Evolutionary conservation across 1,140 invertebrate species (phyloP), one percentile per base, ranked within the genome.

Genomic region (Zaprionus davidi): DNA sequence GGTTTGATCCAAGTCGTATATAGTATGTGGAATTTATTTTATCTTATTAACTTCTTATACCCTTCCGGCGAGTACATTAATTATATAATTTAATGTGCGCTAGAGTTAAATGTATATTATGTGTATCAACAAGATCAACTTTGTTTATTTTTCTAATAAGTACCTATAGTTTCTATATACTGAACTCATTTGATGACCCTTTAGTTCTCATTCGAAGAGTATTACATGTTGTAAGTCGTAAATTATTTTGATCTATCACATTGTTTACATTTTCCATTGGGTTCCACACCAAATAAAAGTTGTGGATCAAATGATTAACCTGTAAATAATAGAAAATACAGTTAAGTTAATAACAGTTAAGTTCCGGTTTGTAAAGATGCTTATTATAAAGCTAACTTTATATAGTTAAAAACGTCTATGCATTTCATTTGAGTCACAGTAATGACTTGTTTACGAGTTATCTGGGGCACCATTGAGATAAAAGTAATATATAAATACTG

Each of bases 271-370:
- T 58, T 64, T n/a, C 15, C n/a, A 46, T 7, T 20, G 2, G 41
- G 5, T 53, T 36, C 6, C n/a, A 17, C 15, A 5, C n/a, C 64
- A 38, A 87, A 9, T 88, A 78, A 24, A 78, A 88, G 28, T 84
- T 68, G 20, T 88, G 44, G 36, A 87, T 78, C 41, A 87, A 78
- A 58, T 79, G 91, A 20, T 64, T 87, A n/a, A 94, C 95, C 15
- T 95, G 95, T 26, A 95, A 92, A 86, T 94, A 95, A 70, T 94
- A 90, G 71, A 95, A 95, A 46, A 17, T 46, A 20, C 41, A 46
- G n/a, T n/a, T n/a, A n/a, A n/a, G n/a, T n/a, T 46, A n/a, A 17
- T 7, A 46, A 46, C 41, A 46, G 41, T 46, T 46, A 46, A 17
- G 41, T 46, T 46, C 41, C n/a, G 41, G 41, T 9, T 17, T 17